Evolutionary conservation across 2,888 invertebrate species (phyloP), one percentile per base, ranked within the genome.

Genomic region (Cancer borealis): DNA sequence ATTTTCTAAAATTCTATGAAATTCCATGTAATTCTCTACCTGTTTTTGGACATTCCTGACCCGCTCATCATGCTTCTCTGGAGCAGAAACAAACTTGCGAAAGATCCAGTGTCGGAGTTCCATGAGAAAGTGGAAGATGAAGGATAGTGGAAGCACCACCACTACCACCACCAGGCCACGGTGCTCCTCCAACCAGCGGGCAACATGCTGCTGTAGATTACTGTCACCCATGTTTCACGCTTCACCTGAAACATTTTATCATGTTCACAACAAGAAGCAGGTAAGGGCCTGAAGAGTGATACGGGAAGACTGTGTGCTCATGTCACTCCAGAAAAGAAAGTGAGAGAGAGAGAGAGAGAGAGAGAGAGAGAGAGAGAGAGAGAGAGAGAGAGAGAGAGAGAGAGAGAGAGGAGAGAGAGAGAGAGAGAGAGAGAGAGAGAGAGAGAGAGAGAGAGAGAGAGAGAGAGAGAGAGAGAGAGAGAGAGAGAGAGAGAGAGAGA

Each of bases 111-210:
- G 97, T 66, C 96, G 96, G 12, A 97, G 3, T 8, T 96, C 96
- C 95, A 97, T 96, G 60, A 97, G 91, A 39, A 97, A 94, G 46
- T 97, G 97, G 96, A 98, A 98, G 21, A 97, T 95, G 96, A 97
- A 97, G 96, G 97, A 97, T 49, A 98, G 98, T 0, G 98, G 98
- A 92, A 98, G 96, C 95, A 98, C 98, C 96, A 98, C 98, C 89
- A 97, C 96, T 26, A 97, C 96, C 93, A 98, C 97, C 47, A 98
- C 98, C 21, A 97, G 96, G 94, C 97, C 97, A 21, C 97, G 96
- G 96, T 98, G 97, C n/a, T 97, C 97, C 96, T 98, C 98, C 96
- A 97, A 96, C 97, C 97, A 97, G 92, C 96, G 96, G 93, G 97
- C 96, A 26, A 96, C 73, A 3, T 92, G 91, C 92, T 96, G 96